A percentile compares a stretch with the other conserved stretches of the same genome.
Evolutionary conservation across 1,140 invertebrate species (phyloP).

Genomic region (Eriocheir sinensis): DNA sequence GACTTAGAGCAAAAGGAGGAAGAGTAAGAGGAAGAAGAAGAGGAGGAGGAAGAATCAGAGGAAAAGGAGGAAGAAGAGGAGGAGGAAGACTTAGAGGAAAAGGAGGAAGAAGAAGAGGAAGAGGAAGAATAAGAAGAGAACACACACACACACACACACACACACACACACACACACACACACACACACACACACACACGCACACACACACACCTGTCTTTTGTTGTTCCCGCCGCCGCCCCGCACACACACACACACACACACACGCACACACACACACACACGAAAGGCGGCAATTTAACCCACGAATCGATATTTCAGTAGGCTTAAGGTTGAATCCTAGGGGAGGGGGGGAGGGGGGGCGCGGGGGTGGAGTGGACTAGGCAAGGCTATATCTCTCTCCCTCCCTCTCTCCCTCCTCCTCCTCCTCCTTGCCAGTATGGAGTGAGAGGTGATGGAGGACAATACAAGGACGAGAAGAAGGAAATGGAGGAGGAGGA

Average conservation of each 20-base stretch:
- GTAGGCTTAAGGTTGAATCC: constrained; percentile 67
- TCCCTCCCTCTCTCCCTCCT: constrained; percentile 38
- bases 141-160: constrained; percentile 13
- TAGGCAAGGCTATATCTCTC: too few relatives aligned
- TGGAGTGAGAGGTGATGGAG: neutral
- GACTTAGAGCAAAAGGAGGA: neutral
- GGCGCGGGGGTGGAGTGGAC: too few relatives aligned
- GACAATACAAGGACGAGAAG: too few relatives aligned
- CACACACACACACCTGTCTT: constrained; percentile 58
- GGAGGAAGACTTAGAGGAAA: neutral
- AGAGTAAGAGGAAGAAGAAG: neutral
- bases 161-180: constrained; percentile 29
- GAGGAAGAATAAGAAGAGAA: neutral
- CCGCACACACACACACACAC: too few relatives aligned
- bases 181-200: constrained; percentile 11
- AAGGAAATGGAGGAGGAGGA: too few relatives aligned
- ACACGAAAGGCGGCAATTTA: constrained; percentile 71
- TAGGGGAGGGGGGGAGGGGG: neutral
- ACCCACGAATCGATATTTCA: constrained; percentile 62
- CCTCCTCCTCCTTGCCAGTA: neutral
- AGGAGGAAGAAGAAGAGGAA: neutral
- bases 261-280: constrained; percentile 38
- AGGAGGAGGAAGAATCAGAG: too few relatives aligned
- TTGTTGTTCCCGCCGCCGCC: constrained; percentile 68
- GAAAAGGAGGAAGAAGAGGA: neutral